Percentiles rank a stretch among this genome's conserved stretches.
Conservation (phyloP, 2,113 vertebrate species). For the Hymenochirus boettgeri region DNA sequence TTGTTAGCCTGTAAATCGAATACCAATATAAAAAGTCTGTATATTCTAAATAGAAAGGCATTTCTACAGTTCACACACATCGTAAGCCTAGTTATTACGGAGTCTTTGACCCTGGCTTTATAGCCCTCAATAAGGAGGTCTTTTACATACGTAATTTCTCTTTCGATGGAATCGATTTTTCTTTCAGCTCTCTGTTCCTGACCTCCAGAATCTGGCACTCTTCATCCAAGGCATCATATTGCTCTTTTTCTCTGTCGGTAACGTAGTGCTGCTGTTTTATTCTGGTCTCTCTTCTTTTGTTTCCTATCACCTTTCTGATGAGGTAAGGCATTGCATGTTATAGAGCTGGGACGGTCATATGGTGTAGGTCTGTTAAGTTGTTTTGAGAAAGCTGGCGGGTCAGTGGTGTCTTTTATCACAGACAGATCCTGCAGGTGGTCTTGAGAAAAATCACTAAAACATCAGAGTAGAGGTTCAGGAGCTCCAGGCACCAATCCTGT, state of each 20-base stretch:
- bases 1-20: background rate
- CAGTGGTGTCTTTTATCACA: too few relatives aligned
- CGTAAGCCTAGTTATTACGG: constrained; percentile 39
- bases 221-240: constrained; percentile 81
- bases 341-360: constrained; percentile 41
- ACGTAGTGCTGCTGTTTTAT: constrained; percentile 86
- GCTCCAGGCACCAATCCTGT: constrained; percentile 74
- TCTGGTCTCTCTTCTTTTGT: constrained; percentile 89
- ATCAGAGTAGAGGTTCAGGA: constrained; percentile 71
- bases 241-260: constrained; percentile 86
- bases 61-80: background rate
- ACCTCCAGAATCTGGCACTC: constrained; percentile 82
- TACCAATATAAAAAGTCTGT: background rate
- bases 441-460: constrained; percentile 68
- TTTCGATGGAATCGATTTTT: constrained; percentile 88
- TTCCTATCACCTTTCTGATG: constrained; percentile 68
- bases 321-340: constrained; percentile 46
- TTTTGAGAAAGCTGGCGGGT: background rate
- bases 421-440: constrained; percentile 58
- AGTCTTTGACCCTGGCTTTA: constrained; percentile 83
- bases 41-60: constrained; percentile 2
- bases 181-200: constrained; percentile 79
- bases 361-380: background rate
- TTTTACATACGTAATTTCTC: constrained; percentile 90
- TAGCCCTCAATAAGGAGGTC: constrained; percentile 92